A percentile compares a stretch with the other conserved stretches of the same genome.
These are phyloP conservation scores for Pollachius pollachius DNA, from an alignment of 2,113 vertebrate genomes.

Conservation along the genomic window DNA sequence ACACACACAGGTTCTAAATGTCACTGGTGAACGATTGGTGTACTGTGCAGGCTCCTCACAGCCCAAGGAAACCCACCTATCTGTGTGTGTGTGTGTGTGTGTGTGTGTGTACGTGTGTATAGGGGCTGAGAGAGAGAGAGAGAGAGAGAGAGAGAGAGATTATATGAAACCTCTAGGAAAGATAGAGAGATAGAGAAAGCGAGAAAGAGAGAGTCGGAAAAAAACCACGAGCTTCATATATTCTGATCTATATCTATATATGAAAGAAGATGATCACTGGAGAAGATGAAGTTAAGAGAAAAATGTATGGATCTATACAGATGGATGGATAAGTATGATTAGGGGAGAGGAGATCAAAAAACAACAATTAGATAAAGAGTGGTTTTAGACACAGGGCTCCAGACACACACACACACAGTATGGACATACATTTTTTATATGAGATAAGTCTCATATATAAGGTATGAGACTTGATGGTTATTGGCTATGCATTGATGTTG, in stretches of 20 bases:
- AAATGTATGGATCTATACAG: no score
- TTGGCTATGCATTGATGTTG: no score
- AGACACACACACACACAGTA: no score
- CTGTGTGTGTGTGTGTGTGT: not conserved
- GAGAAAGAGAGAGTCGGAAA: not conserved
- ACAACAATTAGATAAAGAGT: no score
- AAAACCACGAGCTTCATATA: no score
- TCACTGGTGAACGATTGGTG: not conserved
- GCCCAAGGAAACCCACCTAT: constrained; percentile 31
- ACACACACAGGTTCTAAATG: constrained; percentile 8
- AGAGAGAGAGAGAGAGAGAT: not conserved
- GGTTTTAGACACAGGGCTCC: no score
- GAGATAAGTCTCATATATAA: no score
- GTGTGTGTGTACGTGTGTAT: not conserved
- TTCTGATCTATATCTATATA: not conserved
- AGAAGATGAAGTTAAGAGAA: no score
- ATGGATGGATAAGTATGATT: no score
- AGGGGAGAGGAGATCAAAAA: no score
- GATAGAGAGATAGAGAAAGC: not conserved
- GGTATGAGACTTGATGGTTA: no score
- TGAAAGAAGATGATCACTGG: not conserved
- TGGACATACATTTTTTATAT: no score
- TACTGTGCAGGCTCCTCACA: constrained; percentile 21
- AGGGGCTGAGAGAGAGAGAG: not conserved
- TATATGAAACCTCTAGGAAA: not conserved